Conservation (phyloP, 2,888 invertebrate genomes). For the Andrena marginata region DNA sequence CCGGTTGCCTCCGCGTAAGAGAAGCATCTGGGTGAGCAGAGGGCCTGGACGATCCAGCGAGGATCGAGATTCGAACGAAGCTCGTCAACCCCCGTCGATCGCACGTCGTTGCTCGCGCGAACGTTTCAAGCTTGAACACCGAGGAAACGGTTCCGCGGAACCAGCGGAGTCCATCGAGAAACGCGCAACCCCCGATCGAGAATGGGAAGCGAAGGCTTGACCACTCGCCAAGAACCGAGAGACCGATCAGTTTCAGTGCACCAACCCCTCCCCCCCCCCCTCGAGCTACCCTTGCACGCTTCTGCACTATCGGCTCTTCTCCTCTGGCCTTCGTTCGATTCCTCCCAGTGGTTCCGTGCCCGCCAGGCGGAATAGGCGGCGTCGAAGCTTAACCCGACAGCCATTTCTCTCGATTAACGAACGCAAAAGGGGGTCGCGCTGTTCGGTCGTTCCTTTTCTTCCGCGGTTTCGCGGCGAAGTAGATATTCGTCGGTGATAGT, state of each 20-base stretch:
- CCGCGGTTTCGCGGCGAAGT: background rate
- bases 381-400: slow-evolving; percentile 34
- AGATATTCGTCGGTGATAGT: background rate
- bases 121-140: slow-evolving; percentile 1
- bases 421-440: background rate
- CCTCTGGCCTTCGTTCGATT: background rate
- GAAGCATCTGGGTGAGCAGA: slow-evolving; percentile 3
- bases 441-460: background rate
- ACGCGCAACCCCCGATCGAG: background rate
- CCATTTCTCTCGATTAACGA: slow-evolving; percentile 25
- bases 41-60: slow-evolving; percentile 2
- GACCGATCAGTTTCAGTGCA: slow-evolving; percentile 53
- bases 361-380: slow-evolving; percentile 28
- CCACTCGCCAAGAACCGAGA: slow-evolving; percentile 50
- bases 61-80: background rate
- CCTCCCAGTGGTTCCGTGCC: background rate
- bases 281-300: slow-evolving; percentile 45
- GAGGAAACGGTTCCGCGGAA: slow-evolving; percentile 19
- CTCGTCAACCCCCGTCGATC: background rate
- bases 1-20: background rate
- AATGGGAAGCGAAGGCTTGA: slow-evolving; percentile 42
- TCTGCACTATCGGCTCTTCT: slow-evolving; percentile 5
- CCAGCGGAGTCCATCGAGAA: background rate
- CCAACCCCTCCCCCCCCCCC: no score
- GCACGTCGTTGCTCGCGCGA: background rate